Base-by-base conservation (phyloP, 2,888 invertebrate species). In the Megalurothrips usitatus region DNA sequence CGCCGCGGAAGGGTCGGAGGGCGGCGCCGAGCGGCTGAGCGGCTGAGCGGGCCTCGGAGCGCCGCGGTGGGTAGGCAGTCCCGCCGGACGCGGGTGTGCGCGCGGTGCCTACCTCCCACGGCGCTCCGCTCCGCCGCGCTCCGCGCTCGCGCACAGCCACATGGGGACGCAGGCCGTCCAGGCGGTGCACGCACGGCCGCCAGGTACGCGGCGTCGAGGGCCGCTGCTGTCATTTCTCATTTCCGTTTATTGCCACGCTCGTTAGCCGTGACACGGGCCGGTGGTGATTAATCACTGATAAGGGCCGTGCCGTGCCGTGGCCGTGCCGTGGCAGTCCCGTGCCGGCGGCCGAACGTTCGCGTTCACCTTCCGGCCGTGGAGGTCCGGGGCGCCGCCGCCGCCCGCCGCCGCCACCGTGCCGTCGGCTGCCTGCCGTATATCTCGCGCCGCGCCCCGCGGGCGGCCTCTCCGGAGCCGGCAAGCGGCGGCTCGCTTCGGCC, bases 271-370 rank as follows among this genome's bases (percentile, higher is more conserved):
- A 23, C 68, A 75, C 68, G 68, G 68, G 68, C 26, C 68, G 6
- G 34, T 43, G 6, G 68, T 26, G 68, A 75, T 75, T 75, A 75
- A 75, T 75, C 23, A 75, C 68, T 75, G 68, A 75, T 75, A 75
- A 75, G 68, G 68, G 23, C 68, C 23, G n/a, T 9, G 11, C 68
- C 12, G 34, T 4, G 34, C 34, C 34, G 34, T 52, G 14, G 19
- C 58, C 68, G 26, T 12, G 68, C 23, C 26, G 68, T 9, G n/a
- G 23, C 68, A 8, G 26, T 11, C 68, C 3, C 63, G 63, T 12
- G n/a, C n/a, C 63, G n/a, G 19, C 11, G 11, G 23, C n/a, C 26
- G 11, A 23, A 75, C 26, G 58, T 0, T 43, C 34, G 34, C 34
- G 3, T 43, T 43, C 34, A 43, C 34, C 34, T 43, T 43, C 34